These are phyloP conservation scores for Anolis sagrei DNA, from an alignment of 2,113 vertebrate species.

Conservation along the genomic window DNA sequence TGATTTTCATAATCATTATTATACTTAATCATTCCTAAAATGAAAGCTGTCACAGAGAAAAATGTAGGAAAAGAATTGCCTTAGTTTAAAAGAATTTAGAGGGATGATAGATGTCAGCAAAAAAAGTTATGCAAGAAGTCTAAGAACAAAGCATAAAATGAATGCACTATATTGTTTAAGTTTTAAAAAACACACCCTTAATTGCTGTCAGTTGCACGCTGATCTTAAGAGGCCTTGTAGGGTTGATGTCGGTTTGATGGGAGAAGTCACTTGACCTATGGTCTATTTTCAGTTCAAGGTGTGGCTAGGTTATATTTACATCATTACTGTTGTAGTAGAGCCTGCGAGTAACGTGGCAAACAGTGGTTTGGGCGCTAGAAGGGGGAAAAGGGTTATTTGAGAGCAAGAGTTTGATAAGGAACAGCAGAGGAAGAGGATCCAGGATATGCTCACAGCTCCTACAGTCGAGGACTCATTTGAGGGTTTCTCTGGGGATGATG, in stretches of 20 bases:
- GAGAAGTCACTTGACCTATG: no score
- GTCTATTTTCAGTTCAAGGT: no score
- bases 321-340: no score
- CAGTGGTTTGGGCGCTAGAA: no score
- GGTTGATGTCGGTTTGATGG: no score
- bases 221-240: neutral
- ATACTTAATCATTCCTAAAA: slow-evolving; percentile 8
- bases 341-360: no score
- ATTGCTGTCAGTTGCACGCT: neutral
- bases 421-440: no score
- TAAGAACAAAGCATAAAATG: neutral
- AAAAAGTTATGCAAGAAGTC: neutral
- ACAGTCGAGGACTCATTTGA: no score
- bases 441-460: no score
- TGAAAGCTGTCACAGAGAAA: slow-evolving; percentile 12
- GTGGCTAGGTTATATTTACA: neutral
- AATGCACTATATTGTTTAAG: neutral
- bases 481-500: no score
- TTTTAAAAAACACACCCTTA: neutral
- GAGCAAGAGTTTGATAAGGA: no score
- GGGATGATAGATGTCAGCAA: neutral
- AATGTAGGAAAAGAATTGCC: neutral
- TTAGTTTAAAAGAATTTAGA: neutral
- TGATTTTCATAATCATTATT: neutral
- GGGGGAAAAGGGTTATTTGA: no score